Percentiles rank a stretch among this genome's conserved stretches.
phyloP scores from a whole-genome alignment of 1,140 invertebrate species.

The Bathynomus jamesi region DNA sequence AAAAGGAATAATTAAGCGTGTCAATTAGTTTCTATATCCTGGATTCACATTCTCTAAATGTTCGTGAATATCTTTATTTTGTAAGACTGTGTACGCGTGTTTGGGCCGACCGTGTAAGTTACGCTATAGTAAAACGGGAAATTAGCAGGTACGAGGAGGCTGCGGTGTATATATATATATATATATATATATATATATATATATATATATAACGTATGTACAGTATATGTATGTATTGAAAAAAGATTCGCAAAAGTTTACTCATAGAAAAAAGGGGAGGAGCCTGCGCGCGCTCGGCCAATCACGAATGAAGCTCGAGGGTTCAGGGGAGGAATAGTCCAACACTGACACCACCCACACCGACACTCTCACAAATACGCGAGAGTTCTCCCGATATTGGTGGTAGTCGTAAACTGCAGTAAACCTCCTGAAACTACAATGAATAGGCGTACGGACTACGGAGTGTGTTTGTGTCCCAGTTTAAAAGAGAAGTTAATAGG shows the following conservation, averaged over 20 bases:
- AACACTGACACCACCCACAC: neutral
- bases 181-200: constrained; percentile 8
- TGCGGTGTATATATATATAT: constrained; percentile 2
- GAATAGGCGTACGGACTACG: no score
- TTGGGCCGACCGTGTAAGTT: no score
- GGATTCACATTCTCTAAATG: no score
- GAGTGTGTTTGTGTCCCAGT: neutral
- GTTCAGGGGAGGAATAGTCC: neutral
- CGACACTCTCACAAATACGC: no score
- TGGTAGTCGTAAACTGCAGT: neutral
- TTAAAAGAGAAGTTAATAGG: neutral
- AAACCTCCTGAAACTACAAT: neutral
- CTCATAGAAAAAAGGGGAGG: neutral
- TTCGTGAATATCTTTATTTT: no score
- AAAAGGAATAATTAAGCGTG: no score
- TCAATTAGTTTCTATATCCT: no score
- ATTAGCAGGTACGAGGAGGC: no score
- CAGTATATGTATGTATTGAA: neutral
- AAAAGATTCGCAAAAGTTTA: neutral
- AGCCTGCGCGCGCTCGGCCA: neutral
- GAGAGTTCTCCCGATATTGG: no score
- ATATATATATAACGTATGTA: neutral
- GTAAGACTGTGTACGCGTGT: no score
- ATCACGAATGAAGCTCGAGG: neutral
- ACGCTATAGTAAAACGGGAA: no score